A percentile compares a stretch with the other conserved stretches of the same genome.
Evolutionary conservation across 2,113 vertebrate species (phyloP).

Genomic region (Melanerpes formicivorus): DNA sequence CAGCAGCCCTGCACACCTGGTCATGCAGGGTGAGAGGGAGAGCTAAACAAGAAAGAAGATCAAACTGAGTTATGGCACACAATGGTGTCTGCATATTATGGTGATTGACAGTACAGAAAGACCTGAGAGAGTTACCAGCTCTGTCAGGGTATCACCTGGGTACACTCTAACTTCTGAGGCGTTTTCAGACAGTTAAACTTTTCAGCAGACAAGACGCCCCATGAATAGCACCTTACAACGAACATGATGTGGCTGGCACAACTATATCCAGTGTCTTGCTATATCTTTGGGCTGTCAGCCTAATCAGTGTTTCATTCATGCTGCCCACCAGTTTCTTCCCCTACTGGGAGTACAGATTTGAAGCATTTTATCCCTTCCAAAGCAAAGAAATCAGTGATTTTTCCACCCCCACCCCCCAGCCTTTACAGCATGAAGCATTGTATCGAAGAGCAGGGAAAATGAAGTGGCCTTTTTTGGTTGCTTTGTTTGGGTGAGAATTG

Average conservation of each 20-base stretch:
- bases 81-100: background rate
- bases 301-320: background rate
- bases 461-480: background rate
- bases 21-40: background rate
- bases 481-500: background rate
- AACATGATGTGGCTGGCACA: background rate
- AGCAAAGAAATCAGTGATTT: background rate
- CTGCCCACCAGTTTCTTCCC: background rate
- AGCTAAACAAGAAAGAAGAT: background rate
- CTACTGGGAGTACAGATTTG: background rate
- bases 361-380: background rate
- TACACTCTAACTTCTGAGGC: background rate
- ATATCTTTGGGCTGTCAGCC: background rate
- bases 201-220: background rate
- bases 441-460: background rate
- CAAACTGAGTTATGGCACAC: background rate
- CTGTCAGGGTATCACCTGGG: background rate
- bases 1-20: background rate
- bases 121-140: background rate
- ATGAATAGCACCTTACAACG: background rate
- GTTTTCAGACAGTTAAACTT: constrained; percentile 9
- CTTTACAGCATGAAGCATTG: background rate
- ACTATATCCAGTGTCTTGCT: background rate
- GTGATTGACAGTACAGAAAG: background rate
- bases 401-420: background rate